Conservation (phyloP, 2,888 invertebrate genomes). For the Stramonita haemastoma region DNA sequence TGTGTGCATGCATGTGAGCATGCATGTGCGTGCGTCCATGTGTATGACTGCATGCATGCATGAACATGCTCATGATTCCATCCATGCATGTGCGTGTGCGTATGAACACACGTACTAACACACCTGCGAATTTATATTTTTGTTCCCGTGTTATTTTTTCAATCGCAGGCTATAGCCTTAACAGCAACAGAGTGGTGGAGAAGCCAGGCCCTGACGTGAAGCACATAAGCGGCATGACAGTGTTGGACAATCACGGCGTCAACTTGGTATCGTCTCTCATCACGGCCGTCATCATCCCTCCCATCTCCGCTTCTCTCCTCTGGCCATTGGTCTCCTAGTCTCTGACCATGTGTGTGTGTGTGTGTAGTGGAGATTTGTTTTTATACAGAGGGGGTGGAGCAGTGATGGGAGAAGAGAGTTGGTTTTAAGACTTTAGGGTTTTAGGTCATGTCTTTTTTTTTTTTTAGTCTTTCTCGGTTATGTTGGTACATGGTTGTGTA, state of each 20-base stretch:
- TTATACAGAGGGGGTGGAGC: too few species aligned
- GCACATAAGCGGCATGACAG: slow-evolving; percentile 86
- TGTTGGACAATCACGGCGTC: slow-evolving; percentile 92
- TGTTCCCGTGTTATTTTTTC: too few species aligned
- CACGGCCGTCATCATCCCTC: slow-evolving; percentile 78
- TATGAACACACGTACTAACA: too few species aligned
- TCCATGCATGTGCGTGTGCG: neutral
- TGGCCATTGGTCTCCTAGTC: neutral
- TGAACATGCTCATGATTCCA: too few species aligned
- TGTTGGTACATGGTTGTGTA: too few species aligned
- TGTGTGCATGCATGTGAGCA: neutral
- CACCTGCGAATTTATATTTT: too few species aligned
- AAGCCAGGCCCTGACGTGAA: slow-evolving; percentile 84
- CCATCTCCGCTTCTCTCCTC: slow-evolving; percentile 61
- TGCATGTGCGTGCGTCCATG: too few species aligned
- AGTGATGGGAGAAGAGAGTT: too few species aligned
- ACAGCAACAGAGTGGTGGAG: slow-evolving; percentile 85
- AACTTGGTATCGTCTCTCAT: slow-evolving; percentile 89
- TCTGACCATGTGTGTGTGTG: neutral
- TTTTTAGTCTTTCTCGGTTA: too few species aligned
- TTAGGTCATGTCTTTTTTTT: too few species aligned
- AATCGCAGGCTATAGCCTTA: slow-evolving; percentile 83
- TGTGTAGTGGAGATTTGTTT: neutral
- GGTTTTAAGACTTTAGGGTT: too few species aligned
- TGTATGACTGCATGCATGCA: too few species aligned